These are phyloP conservation scores for Anastrepha obliqua DNA, from an alignment of 1,140 invertebrate genomes.

Conservation along the genomic window DNA sequence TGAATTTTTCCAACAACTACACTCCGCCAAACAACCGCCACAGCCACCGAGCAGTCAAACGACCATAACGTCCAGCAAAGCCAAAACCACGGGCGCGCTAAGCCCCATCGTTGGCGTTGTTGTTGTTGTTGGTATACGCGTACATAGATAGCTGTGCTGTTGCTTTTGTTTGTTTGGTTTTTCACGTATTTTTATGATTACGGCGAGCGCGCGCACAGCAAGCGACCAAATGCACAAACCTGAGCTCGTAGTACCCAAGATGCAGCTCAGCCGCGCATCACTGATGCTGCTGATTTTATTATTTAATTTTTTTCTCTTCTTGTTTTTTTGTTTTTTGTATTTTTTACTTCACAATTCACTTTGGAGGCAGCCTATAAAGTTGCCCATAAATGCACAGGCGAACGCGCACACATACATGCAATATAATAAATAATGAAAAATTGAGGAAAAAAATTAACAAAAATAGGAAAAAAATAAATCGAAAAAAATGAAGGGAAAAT, in stretches of 20 bases:
- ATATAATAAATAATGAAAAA: constrained; percentile 42
- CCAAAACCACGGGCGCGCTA: constrained; percentile 14
- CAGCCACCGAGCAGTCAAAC: neutral
- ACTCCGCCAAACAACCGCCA: neutral
- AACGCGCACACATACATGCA: neutral
- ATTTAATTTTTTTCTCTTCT: neutral
- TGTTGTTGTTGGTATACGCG: neutral
- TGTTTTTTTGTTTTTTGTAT: neutral
- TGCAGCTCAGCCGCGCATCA: neutral
- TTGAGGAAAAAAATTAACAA: constrained; percentile 4
- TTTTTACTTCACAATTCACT: neutral
- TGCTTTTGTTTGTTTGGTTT: constrained; percentile 18
- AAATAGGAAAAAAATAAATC: neutral
- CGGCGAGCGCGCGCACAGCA: constrained; percentile 43
- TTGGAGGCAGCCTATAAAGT: constrained; percentile 23
- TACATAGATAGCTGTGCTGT: neutral
- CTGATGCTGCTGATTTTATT: constrained; percentile 35
- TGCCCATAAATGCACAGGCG: constrained; percentile 34
- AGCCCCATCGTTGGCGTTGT: neutral
- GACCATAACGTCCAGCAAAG: constrained; percentile 40
- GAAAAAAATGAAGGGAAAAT: neutral
- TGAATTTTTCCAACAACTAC: constrained; percentile 45
- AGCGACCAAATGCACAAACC: constrained; percentile 13
- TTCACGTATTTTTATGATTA: constrained; percentile 35
- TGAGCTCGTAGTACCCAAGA: constrained; percentile 28